Percentiles rank a stretch among this genome's conserved stretches.
phyloP scores from a whole-genome alignment of 2,888 invertebrate species.

The Ptilodon capucinus region DNA sequence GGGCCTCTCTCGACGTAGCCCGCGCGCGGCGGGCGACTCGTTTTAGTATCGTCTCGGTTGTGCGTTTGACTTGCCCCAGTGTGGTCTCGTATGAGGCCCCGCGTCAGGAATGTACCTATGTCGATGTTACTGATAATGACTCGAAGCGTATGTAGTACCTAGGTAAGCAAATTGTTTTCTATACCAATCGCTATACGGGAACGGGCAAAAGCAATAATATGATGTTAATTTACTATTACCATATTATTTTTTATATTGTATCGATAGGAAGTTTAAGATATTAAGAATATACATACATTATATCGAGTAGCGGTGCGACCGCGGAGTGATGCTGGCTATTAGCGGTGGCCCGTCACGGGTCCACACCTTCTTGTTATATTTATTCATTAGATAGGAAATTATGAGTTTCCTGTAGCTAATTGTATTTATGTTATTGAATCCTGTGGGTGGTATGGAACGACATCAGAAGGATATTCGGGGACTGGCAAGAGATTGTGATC shows the following conservation, averaged over 20 bases:
- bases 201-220: constrained; percentile 84
- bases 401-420: constrained; percentile 81
- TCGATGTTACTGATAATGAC: constrained; percentile 69
- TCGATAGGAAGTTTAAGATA: constrained; percentile 75
- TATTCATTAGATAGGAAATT: constrained; percentile 81
- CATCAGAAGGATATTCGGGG: constrained; percentile 74
- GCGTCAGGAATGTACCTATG: constrained; percentile 62
- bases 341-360: constrained; percentile 62
- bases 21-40: constrained; percentile 61
- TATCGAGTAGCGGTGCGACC: constrained; percentile 79
- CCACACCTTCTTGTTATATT: constrained; percentile 77
- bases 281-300: constrained; percentile 67
- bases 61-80: constrained; percentile 80
- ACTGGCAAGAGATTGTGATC: constrained; percentile 82
- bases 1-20: constrained; percentile 60
- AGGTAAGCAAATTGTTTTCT: constrained; percentile 80
- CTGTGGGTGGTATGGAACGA: constrained; percentile 76
- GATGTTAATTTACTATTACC: constrained; percentile 83
- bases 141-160: constrained; percentile 74
- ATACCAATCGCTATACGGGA: constrained; percentile 83
- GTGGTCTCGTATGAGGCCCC: constrained; percentile 68
- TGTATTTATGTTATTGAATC: constrained; percentile 80
- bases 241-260: constrained; percentile 82
- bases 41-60: constrained; percentile 80
- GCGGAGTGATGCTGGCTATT: constrained; percentile 78